Conservation (phyloP, 2,797 vertebrate genomes). For the Parauchenoglanis punctatus region DNA sequence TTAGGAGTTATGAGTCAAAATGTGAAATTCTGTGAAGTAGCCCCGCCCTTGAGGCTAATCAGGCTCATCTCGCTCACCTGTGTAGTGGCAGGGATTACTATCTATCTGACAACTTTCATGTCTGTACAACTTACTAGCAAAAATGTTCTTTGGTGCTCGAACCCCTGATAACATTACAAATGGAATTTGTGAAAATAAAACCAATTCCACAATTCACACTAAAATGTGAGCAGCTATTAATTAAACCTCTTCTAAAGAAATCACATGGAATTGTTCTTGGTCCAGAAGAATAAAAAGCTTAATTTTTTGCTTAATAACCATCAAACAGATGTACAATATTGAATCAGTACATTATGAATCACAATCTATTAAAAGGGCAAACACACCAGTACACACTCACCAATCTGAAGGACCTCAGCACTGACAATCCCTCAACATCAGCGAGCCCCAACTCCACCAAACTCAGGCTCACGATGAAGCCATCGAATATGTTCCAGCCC, state of each 20-base stretch:
- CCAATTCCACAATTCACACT: background rate
- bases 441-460: conserved; percentile 91
- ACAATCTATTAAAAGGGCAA: background rate
- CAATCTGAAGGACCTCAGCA: conserved; percentile 98
- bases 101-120: background rate
- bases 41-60: background rate
- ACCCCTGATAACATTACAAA: background rate
- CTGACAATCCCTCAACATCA: conserved; percentile 94
- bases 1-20: background rate
- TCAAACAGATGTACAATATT: background rate
- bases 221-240: background rate
- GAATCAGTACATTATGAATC: background rate
- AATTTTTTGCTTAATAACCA: background rate
- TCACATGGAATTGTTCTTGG: background rate
- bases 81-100: background rate
- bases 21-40: background rate
- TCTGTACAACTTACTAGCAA: background rate
- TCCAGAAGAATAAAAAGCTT: background rate
- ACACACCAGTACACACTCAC: conserved; percentile 71
- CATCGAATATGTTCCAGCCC: conserved; percentile 98
- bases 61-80: background rate
- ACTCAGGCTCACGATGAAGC: conserved; percentile 97
- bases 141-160: background rate
- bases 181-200: background rate
- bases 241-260: background rate